These are phyloP conservation scores for Glossophaga mutica DNA, from an alignment of 2,797 vertebrate genomes.

Conservation along the genomic window DNA sequence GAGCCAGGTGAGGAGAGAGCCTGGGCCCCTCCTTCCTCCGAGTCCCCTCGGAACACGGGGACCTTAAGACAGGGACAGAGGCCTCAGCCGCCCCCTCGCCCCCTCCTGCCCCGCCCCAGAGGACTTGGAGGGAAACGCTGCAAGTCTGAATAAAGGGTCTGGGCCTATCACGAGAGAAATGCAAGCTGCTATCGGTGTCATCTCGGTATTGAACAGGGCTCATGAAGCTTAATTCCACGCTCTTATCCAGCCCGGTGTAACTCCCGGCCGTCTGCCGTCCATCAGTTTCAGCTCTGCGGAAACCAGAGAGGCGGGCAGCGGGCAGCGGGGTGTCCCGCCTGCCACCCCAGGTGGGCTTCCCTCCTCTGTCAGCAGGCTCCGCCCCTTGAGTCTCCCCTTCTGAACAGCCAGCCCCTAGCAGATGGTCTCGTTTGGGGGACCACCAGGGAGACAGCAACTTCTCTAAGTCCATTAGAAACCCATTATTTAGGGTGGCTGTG, in stretches of 20 bases:
- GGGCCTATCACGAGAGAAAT: neutral
- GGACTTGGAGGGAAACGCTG: neutral
- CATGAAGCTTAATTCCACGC: neutral
- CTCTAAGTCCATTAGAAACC: conserved; percentile 74
- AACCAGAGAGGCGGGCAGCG: neutral
- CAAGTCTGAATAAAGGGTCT: neutral
- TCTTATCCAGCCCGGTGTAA: neutral
- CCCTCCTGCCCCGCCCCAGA: rapidly evolving
- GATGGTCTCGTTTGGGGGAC: conserved; percentile 55
- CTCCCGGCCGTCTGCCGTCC: neutral
- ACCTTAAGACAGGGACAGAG: neutral
- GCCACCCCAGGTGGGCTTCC: neutral
- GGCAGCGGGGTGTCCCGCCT: neutral
- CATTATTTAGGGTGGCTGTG: conserved; percentile 67
- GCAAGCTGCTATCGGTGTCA: neutral
- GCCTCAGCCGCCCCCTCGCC: neutral
- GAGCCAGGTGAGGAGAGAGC: neutral
- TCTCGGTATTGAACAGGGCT: neutral
- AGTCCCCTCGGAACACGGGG: rapidly evolving
- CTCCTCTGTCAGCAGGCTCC: neutral
- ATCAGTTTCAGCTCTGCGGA: neutral
- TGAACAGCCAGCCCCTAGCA: conserved; percentile 41
- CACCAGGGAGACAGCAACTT: conserved; percentile 56
- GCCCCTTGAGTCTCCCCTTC: conserved; percentile 37
- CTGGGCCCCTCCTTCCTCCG: neutral